phyloP scores from a whole-genome alignment of 2,797 vertebrate species.

The Sylvia borin region DNA sequence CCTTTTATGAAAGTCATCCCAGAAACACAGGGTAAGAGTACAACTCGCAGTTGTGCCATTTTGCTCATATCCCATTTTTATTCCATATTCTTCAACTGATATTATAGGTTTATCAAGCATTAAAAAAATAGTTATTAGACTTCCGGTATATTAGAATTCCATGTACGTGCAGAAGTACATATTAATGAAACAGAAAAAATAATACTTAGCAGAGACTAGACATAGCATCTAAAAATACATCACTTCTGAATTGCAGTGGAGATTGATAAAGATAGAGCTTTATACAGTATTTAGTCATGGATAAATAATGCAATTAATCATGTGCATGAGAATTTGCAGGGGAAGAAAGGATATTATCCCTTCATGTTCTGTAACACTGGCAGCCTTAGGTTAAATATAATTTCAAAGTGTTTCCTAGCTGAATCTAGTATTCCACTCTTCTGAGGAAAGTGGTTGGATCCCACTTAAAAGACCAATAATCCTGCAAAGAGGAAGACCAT shows the following conservation, averaged over 20 bases:
- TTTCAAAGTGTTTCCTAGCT: constrained; percentile 67
- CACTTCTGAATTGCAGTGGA: background rate
- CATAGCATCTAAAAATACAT: background rate
- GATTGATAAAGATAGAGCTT: background rate
- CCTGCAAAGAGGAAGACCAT: constrained; percentile 59
- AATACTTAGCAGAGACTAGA: background rate
- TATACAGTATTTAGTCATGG: background rate
- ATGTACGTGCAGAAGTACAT: background rate
- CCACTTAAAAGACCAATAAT: constrained; percentile 67
- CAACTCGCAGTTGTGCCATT: background rate
- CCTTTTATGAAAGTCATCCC: background rate
- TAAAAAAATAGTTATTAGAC: background rate
- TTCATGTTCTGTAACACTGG: constrained; percentile 37
- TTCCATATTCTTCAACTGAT: background rate
- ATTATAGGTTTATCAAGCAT: background rate
- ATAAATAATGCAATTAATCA: constrained; percentile 38
- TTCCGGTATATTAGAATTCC: background rate
- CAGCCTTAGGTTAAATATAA: constrained; percentile 61
- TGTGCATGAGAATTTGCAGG: background rate
- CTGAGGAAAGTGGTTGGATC: constrained; percentile 63
- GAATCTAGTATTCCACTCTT: constrained; percentile 56
- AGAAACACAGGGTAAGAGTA: background rate
- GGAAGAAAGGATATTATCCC: background rate
- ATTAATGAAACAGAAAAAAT: background rate
- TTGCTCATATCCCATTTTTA: background rate